Base-by-base conservation (phyloP, 2,888 invertebrate genomes). In the Coenonympha glycerion region DNA sequence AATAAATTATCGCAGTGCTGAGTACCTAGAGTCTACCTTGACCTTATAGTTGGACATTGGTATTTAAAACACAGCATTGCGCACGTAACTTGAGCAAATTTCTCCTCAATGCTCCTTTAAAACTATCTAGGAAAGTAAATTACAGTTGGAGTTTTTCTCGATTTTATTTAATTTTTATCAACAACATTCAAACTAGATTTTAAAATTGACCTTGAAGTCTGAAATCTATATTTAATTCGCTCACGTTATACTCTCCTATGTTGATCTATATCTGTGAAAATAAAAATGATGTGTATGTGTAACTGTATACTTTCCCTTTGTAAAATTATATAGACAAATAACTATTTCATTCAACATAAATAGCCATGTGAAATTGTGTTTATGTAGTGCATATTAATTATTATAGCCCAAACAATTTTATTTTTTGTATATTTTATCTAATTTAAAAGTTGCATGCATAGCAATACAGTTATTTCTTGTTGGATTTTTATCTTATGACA, bases 21-120 rank as follows among this genome's bases (percentile, higher is more conserved):
- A 30, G 30, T 13, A 3, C n/a, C n/a, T n/a, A n/a, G n/a, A n/a
- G n/a, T n/a, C n/a, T n/a, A n/a, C 79, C 79, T 81, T 81, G 82
- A 81, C 81, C 82, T 74, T 69, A 61, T 68, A 59, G 21, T 53
- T 59, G 56, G 33, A 66, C 69, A 74, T 73, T 73, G 72, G 60
- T 63, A 73, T 73, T 69, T 66, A 57, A 42, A 60, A 59, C 64
- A 61, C 66, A 61, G 64, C 60, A 62, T 45, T 69, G 70, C 68
- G 71, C 69, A 73, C 71, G 63, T 69, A 63, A 69, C 65, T 65
- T 69, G 60, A 55, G 16, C 9, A 18, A 49, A n/a, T 34, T 33
- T 34, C 24, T 19, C 28, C 6, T 19, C 11, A 45, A 3, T 39
- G 34, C 9, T 11, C 46, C 11, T 30, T 18, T n/a, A 9, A 26